Base-by-base conservation (phyloP, 30 jellyfish, hydroid and myxozoan genomes). In the Sanderia malayensis region DNA sequence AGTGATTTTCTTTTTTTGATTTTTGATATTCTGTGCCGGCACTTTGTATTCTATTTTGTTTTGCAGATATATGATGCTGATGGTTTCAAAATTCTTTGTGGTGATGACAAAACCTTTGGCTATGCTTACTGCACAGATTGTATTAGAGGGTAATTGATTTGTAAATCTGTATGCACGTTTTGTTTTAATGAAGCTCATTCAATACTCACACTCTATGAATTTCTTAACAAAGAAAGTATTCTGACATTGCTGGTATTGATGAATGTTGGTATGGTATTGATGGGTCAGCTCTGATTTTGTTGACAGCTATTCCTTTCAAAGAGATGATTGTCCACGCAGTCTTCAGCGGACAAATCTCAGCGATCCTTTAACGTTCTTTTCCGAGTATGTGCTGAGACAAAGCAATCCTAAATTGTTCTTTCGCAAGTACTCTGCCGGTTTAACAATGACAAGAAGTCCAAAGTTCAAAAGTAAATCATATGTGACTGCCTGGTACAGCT, bases 401-500 rank as follows among this genome's bases (percentile, higher is more conserved):
- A 66, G 82, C 70, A 52, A 78, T 37, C 22, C 89, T 9, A 49
- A 46, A 58, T n/a, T 70, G 26, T 78, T 65, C 44, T 78, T 78
- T 60, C 37, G 58, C 58, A 78, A 64, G 23, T 55, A 63, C 27
- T 75, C 49, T 24, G 75, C 76, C 10, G 89, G 89, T 7, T 9
- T 78, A 10, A 46, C 89, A 7, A 31, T 78, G 67, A 47, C 17
- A 30, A 46, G 62, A 9, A 58, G 28, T 21, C 30, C 47, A 26
- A 41, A 41, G 60, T 3, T 13, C 55, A 1, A 13, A 2, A 68
- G 86, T 19, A 22, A 17, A 15, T 44, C 66, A 4, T 24, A 37
- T 34, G 58, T 78, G 17, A 61, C 45, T 46, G 82, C 52, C 0
- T 78, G 89, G 89, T 65, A 78, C 21, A 78, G 82, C 32, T 63